A percentile compares a stretch with the other conserved stretches of the same genome.
Evolutionary conservation across 2,113 vertebrate genomes (phyloP).

Genomic region (Axis porcinus): DNA sequence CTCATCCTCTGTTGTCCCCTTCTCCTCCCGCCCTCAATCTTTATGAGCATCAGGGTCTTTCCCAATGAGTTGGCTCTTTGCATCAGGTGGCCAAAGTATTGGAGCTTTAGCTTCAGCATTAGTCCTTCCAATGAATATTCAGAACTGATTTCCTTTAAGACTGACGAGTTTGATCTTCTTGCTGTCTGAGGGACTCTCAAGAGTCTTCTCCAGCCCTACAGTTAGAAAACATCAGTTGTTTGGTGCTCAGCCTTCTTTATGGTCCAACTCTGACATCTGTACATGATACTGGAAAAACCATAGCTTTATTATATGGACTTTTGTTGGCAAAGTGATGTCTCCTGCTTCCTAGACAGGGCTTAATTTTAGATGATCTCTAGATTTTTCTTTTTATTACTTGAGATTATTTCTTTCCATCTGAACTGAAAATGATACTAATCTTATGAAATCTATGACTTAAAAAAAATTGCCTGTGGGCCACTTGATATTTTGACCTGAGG

Average conservation of each 20-base stretch:
- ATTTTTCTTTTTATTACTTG: constrained; percentile 8
- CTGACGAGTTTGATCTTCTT: neutral
- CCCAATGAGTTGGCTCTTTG: neutral
- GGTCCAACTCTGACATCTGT: neutral
- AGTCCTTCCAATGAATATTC: neutral
- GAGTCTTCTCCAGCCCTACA: neutral
- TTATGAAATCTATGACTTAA: neutral
- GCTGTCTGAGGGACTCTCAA: neutral
- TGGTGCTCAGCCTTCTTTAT: neutral
- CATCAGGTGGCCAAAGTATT: neutral
- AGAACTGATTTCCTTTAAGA: neutral
- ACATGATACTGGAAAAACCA: neutral
- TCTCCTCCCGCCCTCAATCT: neutral
- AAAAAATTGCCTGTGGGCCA: neutral
- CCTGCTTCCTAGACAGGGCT: neutral
- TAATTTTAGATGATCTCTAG: neutral
- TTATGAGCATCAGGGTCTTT: neutral
- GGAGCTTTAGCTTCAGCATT: neutral
- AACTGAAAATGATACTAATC: neutral
- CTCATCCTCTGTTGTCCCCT: neutral
- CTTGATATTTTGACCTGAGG: neutral
- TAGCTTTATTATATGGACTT: neutral
- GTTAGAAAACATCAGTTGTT: neutral
- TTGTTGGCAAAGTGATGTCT: neutral
- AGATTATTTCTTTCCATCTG: neutral